Evolutionary conservation across 2,888 invertebrate genomes (phyloP).

Genomic region (Tiliacea citrago): DNA sequence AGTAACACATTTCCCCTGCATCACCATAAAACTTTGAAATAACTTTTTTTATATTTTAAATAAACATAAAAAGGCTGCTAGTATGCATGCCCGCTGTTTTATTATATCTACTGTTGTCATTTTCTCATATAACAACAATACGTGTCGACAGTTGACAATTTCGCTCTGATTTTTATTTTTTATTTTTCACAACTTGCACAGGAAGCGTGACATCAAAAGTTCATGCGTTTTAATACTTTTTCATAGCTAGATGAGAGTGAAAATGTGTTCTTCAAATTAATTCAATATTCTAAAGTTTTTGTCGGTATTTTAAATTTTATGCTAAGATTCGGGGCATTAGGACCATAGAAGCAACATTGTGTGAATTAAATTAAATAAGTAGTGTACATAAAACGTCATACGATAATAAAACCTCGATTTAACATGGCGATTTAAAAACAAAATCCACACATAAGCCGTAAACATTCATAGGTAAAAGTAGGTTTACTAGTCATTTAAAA

Average conservation of each 20-base stretch:
- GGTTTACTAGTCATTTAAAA: constrained; percentile 1
- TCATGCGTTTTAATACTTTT: constrained; percentile 20
- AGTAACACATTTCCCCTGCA: constrained; percentile 56
- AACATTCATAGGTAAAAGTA: not conserved
- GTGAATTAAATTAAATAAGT: too few species aligned
- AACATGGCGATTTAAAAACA: not conserved
- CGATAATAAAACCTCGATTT: not conserved
- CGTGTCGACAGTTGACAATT: constrained; percentile 22
- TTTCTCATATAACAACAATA: constrained; percentile 35
- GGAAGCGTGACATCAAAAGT: constrained; percentile 33
- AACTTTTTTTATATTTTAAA: constrained; percentile 53
- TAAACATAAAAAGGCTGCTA: constrained; percentile 46
- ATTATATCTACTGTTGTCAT: constrained; percentile 28
- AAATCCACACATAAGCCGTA: not conserved
- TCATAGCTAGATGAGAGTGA: constrained; percentile 2
- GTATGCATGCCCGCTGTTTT: constrained; percentile 20
- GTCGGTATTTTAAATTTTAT: not conserved
- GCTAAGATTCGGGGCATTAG: not conserved
- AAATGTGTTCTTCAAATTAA: not conserved
- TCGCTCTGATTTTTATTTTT: constrained; percentile 2
- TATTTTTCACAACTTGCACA: constrained; percentile 8
- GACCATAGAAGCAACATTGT: not conserved
- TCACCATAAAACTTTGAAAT: constrained; percentile 54
- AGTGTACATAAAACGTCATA: not conserved
- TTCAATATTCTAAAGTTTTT: too few species aligned